These are phyloP conservation scores for Macquaria ambigua DNA, from an alignment of 2,113 vertebrate species.

Conservation along the genomic window DNA sequence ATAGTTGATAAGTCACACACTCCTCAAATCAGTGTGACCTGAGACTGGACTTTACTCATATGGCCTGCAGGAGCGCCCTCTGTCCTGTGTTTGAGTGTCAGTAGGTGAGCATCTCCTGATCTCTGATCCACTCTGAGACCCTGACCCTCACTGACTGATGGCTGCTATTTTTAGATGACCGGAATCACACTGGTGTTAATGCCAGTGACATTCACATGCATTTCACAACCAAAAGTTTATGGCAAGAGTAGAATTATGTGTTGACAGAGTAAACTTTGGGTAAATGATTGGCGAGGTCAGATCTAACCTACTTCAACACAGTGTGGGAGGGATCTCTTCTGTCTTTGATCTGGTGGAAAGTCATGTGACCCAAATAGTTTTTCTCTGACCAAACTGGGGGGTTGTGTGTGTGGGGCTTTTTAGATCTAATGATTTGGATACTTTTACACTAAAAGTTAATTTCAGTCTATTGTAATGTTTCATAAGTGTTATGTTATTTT, in stretches of 20 bases:
- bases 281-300: constrained; percentile 76
- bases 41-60: constrained; percentile 49
- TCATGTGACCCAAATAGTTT: constrained; percentile 68
- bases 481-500: background rate
- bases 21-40: constrained; percentile 5
- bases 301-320: constrained; percentile 61
- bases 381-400: background rate
- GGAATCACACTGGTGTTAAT: constrained; percentile 32
- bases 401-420: background rate
- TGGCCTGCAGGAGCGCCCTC: background rate
- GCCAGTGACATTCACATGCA: constrained; percentile 3
- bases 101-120: constrained; percentile 22
- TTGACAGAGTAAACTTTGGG: constrained; percentile 64
- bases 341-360: constrained; percentile 57
- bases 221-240: constrained; percentile 37
- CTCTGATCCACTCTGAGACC: constrained; percentile 40
- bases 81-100: constrained; percentile 13
- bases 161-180: constrained; percentile 84
- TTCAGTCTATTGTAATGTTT: background rate
- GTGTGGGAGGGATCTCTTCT: constrained; percentile 30
- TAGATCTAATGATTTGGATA: background rate
- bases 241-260: constrained; percentile 27
- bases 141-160: constrained; percentile 46
- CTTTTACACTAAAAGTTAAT: background rate
- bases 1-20: background rate